Conservation (phyloP, 2,113 vertebrate genomes). For the Pterophyllum scalare region DNA sequence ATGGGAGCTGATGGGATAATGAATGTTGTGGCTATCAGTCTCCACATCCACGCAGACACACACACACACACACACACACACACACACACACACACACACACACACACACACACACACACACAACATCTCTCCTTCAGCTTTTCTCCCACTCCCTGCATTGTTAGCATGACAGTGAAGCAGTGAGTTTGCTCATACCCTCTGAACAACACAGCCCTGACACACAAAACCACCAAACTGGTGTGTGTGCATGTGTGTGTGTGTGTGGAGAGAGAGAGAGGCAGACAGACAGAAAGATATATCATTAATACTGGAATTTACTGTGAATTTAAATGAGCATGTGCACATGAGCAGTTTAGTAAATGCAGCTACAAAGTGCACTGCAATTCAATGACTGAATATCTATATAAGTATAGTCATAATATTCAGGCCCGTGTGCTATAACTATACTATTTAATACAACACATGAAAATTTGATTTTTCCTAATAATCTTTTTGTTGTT, state of each 20-base stretch:
- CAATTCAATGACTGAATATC: not conserved
- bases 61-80: not conserved
- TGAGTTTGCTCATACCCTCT: not conserved
- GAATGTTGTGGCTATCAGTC: slow-evolving; percentile 28
- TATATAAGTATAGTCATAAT: not conserved
- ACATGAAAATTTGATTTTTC: not conserved
- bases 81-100: not conserved
- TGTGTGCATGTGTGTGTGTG: not conserved
- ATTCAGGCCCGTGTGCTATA: not conserved
- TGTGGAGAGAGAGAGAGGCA: slow-evolving; percentile 8
- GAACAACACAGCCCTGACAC: slow-evolving; percentile 20
- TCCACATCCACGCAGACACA: not conserved
- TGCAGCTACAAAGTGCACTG: slow-evolving; percentile 25
- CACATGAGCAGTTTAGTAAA: slow-evolving; percentile 42
- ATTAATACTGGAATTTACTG: slow-evolving; percentile 46
- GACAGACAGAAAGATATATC: slow-evolving; percentile 9
- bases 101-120: not conserved
- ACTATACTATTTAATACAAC: not conserved
- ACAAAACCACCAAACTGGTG: not conserved
- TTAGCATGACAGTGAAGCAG: slow-evolving; percentile 12
- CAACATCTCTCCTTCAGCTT: not conserved
- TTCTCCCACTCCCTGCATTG: slow-evolving; percentile 14
- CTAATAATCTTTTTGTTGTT: not conserved
- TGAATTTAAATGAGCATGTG: slow-evolving; percentile 61
- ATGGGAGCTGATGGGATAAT: slow-evolving; percentile 41